Evolutionary conservation across 1,140 invertebrate genomes (phyloP).

Genomic region (Solenopsis invicta): DNA sequence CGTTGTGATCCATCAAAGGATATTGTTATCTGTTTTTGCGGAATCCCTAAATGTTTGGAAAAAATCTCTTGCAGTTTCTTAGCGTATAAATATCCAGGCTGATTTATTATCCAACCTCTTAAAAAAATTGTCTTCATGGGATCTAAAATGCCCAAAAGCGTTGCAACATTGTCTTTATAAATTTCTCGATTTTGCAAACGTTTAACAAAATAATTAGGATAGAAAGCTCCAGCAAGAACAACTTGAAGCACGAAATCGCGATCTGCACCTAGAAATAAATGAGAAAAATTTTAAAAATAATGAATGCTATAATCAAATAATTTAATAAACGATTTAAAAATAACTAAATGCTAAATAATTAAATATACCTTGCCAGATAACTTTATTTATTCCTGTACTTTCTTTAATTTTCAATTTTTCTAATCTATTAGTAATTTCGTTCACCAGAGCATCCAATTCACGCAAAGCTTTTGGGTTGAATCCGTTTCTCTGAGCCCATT

Average conservation of each 20-base stretch:
- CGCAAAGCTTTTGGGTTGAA: conserved; percentile 91
- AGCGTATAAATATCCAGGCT: conserved; percentile 92
- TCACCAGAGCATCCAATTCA: conserved; percentile 91
- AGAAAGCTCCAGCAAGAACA: conserved; percentile 90
- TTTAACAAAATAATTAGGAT: conserved; percentile 96
- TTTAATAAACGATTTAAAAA: conserved; percentile 17
- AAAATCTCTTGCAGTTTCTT: conserved; percentile 88
- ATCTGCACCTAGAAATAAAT: conserved; percentile 80
- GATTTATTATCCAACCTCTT: conserved; percentile 89
- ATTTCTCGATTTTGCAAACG: conserved; percentile 83
- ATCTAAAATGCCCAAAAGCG: conserved; percentile 90
- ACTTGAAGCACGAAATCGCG: conserved; percentile 90
- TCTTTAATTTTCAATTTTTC: conserved; percentile 86
- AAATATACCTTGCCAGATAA: conserved; percentile 83
- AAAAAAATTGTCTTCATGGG: conserved; percentile 93
- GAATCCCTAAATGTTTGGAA: conserved; percentile 78
- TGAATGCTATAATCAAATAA: not conserved
- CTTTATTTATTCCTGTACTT: conserved; percentile 78
- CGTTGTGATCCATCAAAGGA: conserved; percentile 89
- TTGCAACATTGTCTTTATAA: conserved; percentile 89
- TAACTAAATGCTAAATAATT: not conserved
- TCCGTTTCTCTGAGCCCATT: conserved; percentile 92
- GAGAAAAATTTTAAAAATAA: not conserved
- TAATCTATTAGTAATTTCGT: conserved; percentile 91
- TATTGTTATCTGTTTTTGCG: conserved; percentile 87